Evolutionary conservation across 1,140 invertebrate genomes (phyloP).

Genomic region (Dendrolimus kikuchii): DNA sequence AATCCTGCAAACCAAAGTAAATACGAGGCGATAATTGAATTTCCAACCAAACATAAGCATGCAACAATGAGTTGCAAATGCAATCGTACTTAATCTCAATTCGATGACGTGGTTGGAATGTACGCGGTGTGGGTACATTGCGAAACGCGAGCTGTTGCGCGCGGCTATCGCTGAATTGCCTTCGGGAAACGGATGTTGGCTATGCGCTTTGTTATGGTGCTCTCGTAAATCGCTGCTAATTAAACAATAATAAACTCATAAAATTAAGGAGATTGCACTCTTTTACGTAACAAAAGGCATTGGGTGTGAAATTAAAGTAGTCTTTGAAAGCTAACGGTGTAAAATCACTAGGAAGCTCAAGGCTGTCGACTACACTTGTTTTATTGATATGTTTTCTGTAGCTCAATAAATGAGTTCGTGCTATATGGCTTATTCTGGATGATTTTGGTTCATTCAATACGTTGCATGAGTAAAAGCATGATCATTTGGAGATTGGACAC

Average conservation of each 20-base stretch:
- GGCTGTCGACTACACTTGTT: conserved; percentile 6
- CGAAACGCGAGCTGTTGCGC: conserved; percentile 7
- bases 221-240: conserved; percentile 19
- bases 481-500: too few species aligned
- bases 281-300: conserved; percentile 20
- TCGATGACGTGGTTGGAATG: conserved; percentile 14
- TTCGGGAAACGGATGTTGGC: conserved; percentile 35
- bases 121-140: conserved; percentile 5
- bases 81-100: too few species aligned
- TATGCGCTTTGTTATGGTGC: conserved; percentile 14
- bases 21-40: too few species aligned
- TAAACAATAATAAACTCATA: conserved; percentile 22
- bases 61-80: too few species aligned
- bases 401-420: too few species aligned
- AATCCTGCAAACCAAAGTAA: too few species aligned
- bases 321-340: conserved; percentile 5
- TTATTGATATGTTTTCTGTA: conserved; percentile 4
- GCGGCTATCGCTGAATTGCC: conserved; percentile 9
- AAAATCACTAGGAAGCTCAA: conserved; percentile 6
- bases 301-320: conserved; percentile 15
- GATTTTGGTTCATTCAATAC: too few species aligned
- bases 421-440: too few species aligned
- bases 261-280: conserved; percentile 17
- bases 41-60: too few species aligned
- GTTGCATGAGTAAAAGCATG: too few species aligned